Evolutionary conservation across 2,113 vertebrate species (phyloP), one percentile per base, ranked within the genome.

Genomic region (Megaceryle torquata): DNA sequence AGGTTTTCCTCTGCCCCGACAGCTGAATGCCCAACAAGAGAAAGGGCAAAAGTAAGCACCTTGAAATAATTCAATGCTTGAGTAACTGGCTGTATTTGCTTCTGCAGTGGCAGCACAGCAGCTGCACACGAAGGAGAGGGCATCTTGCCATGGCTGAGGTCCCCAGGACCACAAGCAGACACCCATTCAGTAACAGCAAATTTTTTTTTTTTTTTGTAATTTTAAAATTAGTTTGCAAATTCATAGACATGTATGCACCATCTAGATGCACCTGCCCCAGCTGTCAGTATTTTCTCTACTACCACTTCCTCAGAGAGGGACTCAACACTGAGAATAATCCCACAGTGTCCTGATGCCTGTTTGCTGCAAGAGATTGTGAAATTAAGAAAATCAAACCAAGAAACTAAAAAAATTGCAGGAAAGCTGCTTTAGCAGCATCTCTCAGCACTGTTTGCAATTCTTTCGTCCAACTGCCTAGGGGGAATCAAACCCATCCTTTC

Each of bases 231-330:
- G 14, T 80, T 92, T 82, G 61, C 26, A 57, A 90, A 75, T 37
- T 57, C 37, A 18, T 2, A 57, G 7, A 41, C 13, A 29, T 0
- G 6, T 19, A 63, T 24, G 16, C 9, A 71, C 0, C 0, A 4
- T 50, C 37, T 48, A 11, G 14, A 29, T 5, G 44, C 13, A 79
- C 15, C 26, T 82, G 61, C 15, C 37, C 29, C 25, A 64, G 31
- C 17, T 50, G 22, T 46, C 37, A 68, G 11, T 15, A 59, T 54
- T 74, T 68, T 89, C 28, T 41, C 46, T 56, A 24, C 31, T 46
- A 57, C 48, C 46, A 12, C 28, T 41, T 76, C 41, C 29, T 88
- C n/a, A 48, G 82, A 84, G 51, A 75, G 15, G 13, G 57, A 81
- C 46, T 71, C 61, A 53, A 26, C 48, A 26, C 20, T 68, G 65